Evolutionary conservation across 1,140 invertebrate species (phyloP).

Genomic region (Scylla paramamosain): DNA sequence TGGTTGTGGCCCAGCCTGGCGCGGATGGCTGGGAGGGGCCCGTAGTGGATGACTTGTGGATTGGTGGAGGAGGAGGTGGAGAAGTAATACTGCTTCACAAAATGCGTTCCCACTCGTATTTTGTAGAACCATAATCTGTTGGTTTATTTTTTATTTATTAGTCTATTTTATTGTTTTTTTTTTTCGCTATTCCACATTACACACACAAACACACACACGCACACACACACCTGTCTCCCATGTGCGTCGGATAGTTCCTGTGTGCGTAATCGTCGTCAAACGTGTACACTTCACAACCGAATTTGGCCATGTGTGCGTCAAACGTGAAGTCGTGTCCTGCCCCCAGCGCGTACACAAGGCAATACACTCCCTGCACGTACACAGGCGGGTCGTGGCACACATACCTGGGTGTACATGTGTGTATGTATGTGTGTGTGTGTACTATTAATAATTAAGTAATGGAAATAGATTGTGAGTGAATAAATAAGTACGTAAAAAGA

Average conservation of each 20-base stretch:
- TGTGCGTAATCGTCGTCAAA: constrained; percentile 48
- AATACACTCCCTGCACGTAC: background rate
- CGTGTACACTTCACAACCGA: constrained; percentile 47
- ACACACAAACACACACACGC: constrained; percentile 15
- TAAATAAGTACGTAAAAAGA: no score
- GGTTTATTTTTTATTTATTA: background rate
- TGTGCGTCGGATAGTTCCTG: constrained; percentile 36
- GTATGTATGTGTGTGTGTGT: background rate
- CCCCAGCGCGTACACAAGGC: constrained; percentile 51
- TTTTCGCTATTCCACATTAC: background rate
- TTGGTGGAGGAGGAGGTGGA: background rate
- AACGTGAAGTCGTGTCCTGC: constrained; percentile 50
- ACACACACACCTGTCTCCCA: constrained; percentile 22
- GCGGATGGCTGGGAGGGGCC: constrained; percentile 15
- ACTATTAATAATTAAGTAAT: no score
- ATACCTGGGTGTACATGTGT: background rate
- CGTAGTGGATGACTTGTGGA: constrained; percentile 22
- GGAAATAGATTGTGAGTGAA: no score
- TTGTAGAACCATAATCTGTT: constrained; percentile 58
- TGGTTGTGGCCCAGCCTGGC: background rate
- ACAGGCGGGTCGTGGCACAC: constrained; percentile 50
- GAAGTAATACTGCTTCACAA: background rate
- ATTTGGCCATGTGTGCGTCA: background rate
- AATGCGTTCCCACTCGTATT: constrained; percentile 40
- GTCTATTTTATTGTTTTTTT: background rate